Percentiles rank a stretch among this genome's conserved stretches.
These are phyloP conservation scores for Pollenia griseotomentosa DNA, from an alignment of 2,888 invertebrate species.

Conservation along the genomic window DNA sequence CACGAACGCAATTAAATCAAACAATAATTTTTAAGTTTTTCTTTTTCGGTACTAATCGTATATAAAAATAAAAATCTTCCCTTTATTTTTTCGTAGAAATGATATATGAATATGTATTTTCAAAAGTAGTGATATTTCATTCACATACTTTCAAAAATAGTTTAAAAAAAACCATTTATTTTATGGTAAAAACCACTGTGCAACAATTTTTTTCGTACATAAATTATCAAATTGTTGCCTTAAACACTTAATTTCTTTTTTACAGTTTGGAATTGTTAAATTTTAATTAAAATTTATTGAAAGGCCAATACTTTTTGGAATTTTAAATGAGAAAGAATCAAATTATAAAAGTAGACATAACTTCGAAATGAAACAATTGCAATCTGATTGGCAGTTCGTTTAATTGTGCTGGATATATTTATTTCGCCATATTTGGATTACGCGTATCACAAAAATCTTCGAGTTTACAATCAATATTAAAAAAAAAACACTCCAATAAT, in stretches of 20 bases:
- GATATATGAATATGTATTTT: no score
- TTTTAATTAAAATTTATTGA: constrained; percentile 54
- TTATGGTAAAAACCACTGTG: constrained; percentile 20
- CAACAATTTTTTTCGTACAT: constrained; percentile 1
- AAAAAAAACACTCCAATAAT: not conserved
- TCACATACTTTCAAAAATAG: no score
- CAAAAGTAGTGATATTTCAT: no score
- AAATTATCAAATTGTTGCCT: constrained; percentile 28
- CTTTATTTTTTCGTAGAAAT: no score
- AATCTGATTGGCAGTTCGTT: constrained; percentile 80
- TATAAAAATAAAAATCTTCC: no score
- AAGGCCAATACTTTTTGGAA: constrained; percentile 74
- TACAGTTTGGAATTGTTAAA: constrained; percentile 22
- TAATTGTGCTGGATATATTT: constrained; percentile 60
- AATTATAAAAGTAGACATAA: constrained; percentile 77
- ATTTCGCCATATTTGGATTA: constrained; percentile 63
- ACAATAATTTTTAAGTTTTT: no score
- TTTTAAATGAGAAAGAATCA: constrained; percentile 76
- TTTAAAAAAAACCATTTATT: no score
- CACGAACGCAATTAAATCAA: no score
- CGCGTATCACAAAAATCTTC: constrained; percentile 10
- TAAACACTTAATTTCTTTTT: constrained; percentile 11
- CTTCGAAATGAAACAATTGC: constrained; percentile 79
- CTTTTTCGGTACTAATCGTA: no score
- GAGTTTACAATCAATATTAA: not conserved